Base-by-base conservation (phyloP, 2,888 invertebrate genomes). In the Tuberolachnus salignus region DNA sequence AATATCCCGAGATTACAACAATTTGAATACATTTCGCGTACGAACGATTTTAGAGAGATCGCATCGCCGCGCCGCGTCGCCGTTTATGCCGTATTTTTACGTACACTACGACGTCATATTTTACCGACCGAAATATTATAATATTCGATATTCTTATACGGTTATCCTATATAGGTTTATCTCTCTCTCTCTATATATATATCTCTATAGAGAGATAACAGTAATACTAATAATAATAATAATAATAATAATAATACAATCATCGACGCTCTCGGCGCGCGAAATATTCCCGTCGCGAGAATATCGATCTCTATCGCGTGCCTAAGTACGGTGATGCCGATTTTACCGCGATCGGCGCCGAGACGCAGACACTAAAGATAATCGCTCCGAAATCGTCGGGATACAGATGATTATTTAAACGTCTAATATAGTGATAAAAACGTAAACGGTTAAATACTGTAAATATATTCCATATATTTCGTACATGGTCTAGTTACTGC, bases 231-330 rank as follows among this genome's bases (percentile, higher is more conserved):
- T 61, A 42, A 59, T 59, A n/a, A 42, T n/a, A 16, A 3, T 16
- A 51, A 16, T 51, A n/a, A 16, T 14, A 19, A n/a, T 51, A 51
- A 9, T 44, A 44, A 44, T 10, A 10, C 10, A n/a, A 14, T 16
- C 19, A 63, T 44, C 63, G 13, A n/a, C 51, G 11, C 53, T 53
- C 21, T 10, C 42, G 69, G 16, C 19, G 69, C 34, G 21, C 21
- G 42, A n/a, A n/a, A 57, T 71, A 23, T 46, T 46, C 71, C 11
- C 46, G 57, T 59, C 11, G 16, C n/a, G 9, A 19, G n/a, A 59
- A n/a, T 71, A 71, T 70, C 55, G 55, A 70, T 69, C 21, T 55
- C 10, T 11, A 26, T 23, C 34, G 34, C n/a, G n/a, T n/a, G n/a
- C n/a, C n/a, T n/a, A n/a, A n/a, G n/a, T n/a, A n/a, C n/a, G n/a